phyloP scores from a whole-genome alignment of 2,113 vertebrate genomes.

The Todiramphus saurophagus region DNA sequence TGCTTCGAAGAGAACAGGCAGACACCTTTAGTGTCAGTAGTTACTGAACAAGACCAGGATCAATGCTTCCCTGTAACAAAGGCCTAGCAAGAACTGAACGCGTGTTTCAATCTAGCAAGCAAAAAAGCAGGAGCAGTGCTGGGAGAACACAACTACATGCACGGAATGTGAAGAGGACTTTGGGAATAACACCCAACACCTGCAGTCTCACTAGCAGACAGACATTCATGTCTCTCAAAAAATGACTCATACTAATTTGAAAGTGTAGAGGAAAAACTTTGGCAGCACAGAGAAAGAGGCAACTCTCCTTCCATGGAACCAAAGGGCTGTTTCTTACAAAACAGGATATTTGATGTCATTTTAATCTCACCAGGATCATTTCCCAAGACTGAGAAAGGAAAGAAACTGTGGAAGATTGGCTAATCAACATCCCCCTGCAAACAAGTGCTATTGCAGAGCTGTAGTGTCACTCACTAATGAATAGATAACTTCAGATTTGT shows the following conservation, averaged over 20 bases:
- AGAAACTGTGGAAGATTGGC: background rate
- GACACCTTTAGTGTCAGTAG: background rate
- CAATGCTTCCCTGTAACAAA: background rate
- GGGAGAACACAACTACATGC: background rate
- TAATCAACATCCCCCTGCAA: background rate
- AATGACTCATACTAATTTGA: background rate
- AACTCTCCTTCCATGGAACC: background rate
- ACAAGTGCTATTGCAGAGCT: background rate
- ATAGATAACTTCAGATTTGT: background rate
- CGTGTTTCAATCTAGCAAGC: background rate
- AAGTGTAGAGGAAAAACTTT: constrained; percentile 1
- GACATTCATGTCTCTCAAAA: background rate
- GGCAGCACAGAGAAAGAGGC: background rate
- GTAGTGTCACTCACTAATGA: background rate
- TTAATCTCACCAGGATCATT: background rate
- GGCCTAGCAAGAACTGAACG: background rate
- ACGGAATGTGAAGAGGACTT: background rate
- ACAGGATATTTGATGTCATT: background rate
- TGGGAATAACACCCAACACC: background rate
- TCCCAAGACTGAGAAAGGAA: background rate
- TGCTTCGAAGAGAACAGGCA: background rate
- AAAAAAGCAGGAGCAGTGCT: background rate
- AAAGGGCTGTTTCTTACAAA: background rate
- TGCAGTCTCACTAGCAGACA: background rate
- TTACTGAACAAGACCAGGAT: background rate